These are phyloP conservation scores for Archilochus colubris DNA, from an alignment of 2,113 vertebrate genomes.

Conservation along the genomic window DNA sequence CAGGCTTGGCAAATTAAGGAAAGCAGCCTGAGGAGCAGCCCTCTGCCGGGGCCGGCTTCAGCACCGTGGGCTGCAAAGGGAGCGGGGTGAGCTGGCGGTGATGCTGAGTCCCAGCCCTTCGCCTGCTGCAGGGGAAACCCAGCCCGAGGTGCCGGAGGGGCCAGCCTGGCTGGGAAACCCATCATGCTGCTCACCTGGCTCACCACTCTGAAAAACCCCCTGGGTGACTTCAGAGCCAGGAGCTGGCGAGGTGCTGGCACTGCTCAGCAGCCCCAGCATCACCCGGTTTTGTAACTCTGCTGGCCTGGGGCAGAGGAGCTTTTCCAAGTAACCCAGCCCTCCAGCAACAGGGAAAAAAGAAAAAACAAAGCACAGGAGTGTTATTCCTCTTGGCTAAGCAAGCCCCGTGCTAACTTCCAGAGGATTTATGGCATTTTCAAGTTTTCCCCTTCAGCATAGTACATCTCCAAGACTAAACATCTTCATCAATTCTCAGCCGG, in stretches of 20 bases:
- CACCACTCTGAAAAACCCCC: neutral
- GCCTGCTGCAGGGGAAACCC: neutral
- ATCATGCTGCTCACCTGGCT: neutral
- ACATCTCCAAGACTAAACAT: constrained; percentile 69
- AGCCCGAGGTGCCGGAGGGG: neutral
- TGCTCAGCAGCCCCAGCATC: fast-evolving
- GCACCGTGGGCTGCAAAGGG: neutral
- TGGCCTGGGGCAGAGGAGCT: neutral
- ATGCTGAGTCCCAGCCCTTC: neutral
- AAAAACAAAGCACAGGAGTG: constrained; percentile 14
- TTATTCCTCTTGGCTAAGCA: constrained; percentile 32
- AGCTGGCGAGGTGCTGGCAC: constrained; percentile 1
- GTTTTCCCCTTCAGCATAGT: constrained; percentile 53
- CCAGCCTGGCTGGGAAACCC: constrained; percentile 31
- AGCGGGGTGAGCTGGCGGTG: fast-evolving
- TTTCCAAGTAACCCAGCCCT: constrained; percentile 8
- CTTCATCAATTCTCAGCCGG: neutral
- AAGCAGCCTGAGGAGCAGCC: neutral
- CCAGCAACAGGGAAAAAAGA: neutral
- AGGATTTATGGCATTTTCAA: constrained; percentile 64
- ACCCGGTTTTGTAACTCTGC: neutral
- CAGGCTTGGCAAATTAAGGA: constrained; percentile 26
- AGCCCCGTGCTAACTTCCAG: neutral
- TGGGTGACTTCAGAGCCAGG: neutral
- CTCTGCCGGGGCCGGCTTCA: fast-evolving